These are phyloP conservation scores for Trogon melanurus DNA, from an alignment of 2,113 vertebrate species.

Conservation along the genomic window DNA sequence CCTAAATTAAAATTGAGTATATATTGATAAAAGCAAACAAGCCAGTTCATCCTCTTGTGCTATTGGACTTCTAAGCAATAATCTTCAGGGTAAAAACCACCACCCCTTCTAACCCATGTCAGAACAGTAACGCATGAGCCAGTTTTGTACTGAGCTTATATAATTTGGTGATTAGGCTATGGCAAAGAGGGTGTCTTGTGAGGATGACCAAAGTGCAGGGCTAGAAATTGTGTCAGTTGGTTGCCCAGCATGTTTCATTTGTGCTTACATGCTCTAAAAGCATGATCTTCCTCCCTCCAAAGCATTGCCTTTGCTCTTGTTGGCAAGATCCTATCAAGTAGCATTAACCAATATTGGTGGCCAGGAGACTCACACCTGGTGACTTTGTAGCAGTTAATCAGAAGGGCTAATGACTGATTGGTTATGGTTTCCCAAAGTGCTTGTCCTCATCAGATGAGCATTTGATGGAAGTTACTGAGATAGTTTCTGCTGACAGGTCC, in stretches of 20 bases:
- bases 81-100: not conserved
- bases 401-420: not conserved
- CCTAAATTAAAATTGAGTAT: not conserved
- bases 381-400: not conserved
- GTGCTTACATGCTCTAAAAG: accelerated
- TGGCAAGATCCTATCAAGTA: not conserved
- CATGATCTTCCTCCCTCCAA: not conserved
- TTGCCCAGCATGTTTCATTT: not conserved
- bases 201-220: not conserved
- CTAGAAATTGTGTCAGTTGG: not conserved
- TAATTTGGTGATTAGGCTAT: not conserved
- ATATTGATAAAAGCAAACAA: not conserved
- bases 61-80: not conserved
- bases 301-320: accelerated
- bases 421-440: not conserved
- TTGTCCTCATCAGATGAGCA: not conserved
- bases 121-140: not conserved
- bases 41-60: not conserved
- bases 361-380: not conserved
- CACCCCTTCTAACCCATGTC: not conserved
- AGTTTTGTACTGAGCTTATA: not conserved
- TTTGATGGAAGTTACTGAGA: not conserved
- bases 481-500: not conserved
- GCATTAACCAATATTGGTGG: accelerated
- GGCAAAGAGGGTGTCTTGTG: not conserved